Percentiles rank a stretch among this genome's conserved stretches.
These are phyloP conservation scores for Hymenochirus boettgeri DNA, from an alignment of 2,113 vertebrate genomes.

Conservation along the genomic window DNA sequence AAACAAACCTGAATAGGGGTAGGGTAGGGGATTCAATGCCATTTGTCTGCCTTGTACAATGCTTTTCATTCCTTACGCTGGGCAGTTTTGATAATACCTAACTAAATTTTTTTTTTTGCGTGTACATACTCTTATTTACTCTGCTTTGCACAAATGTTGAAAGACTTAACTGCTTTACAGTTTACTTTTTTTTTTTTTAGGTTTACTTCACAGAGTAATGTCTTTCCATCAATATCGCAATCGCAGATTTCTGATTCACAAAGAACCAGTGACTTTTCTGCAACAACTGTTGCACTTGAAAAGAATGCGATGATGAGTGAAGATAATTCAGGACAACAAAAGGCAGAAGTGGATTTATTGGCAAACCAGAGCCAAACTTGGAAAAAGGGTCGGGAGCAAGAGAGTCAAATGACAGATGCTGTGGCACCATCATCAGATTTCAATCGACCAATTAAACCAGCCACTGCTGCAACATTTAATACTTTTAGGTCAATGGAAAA, in stretches of 20 bases:
- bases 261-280: not conserved
- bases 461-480: not conserved
- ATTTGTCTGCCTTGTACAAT: too few species aligned
- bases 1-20: too few species aligned
- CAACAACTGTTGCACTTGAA: not conserved
- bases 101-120: too few species aligned
- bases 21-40: too few species aligned
- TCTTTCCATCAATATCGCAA: conserved; percentile 54
- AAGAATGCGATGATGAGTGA: not conserved
- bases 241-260: conserved; percentile 22
- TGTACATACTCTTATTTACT: too few species aligned
- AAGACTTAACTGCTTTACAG: not conserved
- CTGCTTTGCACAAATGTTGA: too few species aligned
- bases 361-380: not conserved
- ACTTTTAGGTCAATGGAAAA: not conserved
- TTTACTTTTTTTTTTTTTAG: conserved; percentile 53
- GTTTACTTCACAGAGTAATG: conserved; percentile 74
- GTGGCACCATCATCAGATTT: too few species aligned
- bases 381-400: not conserved
- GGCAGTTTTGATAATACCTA: too few species aligned
- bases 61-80: too few species aligned
- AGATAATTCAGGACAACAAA: not conserved
- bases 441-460: not conserved
- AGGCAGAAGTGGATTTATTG: not conserved
- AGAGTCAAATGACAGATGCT: not conserved